Evolutionary conservation across 2,113 vertebrate genomes (phyloP).

Genomic region (Phylloscopus trochiloides): DNA sequence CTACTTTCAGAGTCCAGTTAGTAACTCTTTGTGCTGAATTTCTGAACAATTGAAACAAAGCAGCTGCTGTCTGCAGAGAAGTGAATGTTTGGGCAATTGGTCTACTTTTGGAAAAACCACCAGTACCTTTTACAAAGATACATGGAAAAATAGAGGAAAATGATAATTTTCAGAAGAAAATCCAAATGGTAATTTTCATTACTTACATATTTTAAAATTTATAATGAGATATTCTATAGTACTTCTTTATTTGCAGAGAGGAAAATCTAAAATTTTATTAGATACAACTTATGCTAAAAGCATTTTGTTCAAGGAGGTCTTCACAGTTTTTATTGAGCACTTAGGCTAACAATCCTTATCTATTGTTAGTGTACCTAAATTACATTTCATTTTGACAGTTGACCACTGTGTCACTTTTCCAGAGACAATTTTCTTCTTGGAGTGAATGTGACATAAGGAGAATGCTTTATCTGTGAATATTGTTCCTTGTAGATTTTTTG

Average conservation of each 20-base stretch:
- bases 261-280: background rate
- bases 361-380: constrained; percentile 58
- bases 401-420: constrained; percentile 46
- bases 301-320: constrained; percentile 40
- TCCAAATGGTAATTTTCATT: background rate
- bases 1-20: background rate
- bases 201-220: background rate
- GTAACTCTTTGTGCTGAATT: background rate
- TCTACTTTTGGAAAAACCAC: background rate
- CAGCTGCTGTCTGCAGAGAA: background rate
- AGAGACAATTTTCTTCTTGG: constrained; percentile 53
- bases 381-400: constrained; percentile 63
- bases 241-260: background rate
- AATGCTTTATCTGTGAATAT: constrained; percentile 47
- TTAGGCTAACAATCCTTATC: constrained; percentile 42
- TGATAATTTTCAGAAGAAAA: background rate
- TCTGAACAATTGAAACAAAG: background rate
- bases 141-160: background rate
- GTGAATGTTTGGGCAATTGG: background rate
- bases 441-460: constrained; percentile 40
- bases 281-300: constrained; percentile 29
- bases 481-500: constrained; percentile 26
- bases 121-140: background rate
- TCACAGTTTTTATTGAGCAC: constrained; percentile 21
- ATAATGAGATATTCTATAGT: background rate